Conservation (phyloP, 2,888 invertebrate species). For the Mellilla xanthometata region DNA sequence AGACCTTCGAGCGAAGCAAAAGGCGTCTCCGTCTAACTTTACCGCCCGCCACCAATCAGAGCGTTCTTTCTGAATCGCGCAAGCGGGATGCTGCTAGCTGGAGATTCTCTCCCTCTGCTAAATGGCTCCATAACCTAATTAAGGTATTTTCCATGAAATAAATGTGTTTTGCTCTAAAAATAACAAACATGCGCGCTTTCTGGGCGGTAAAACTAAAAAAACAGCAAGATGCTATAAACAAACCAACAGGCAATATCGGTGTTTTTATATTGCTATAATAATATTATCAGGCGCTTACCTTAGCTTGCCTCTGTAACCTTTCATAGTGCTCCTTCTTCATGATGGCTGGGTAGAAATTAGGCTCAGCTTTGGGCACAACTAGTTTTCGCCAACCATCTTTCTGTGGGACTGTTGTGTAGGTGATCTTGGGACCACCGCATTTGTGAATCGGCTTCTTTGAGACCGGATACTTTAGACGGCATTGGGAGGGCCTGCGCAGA, state of each 20-base stretch:
- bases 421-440: constrained; percentile 55
- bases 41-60: no score
- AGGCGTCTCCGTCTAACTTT: no score
- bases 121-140: no score
- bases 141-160: no score
- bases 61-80: no score
- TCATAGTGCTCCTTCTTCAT: constrained; percentile 83
- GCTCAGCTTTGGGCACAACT: constrained; percentile 75
- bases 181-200: no score
- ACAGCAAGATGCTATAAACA: neutral
- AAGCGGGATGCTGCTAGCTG: no score
- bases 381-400: constrained; percentile 65
- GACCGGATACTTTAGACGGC: constrained; percentile 69
- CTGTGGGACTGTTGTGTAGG: constrained; percentile 56
- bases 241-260: neutral
- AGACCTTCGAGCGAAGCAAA: no score
- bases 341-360: constrained; percentile 82
- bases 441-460: constrained; percentile 68
- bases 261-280: neutral
- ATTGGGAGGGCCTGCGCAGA: constrained; percentile 63
- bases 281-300: constrained; percentile 49
- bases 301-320: constrained; percentile 82
- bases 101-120: no score
- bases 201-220: no score
- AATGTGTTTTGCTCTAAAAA: no score